phyloP scores from a whole-genome alignment of 2,888 invertebrate species.

The Mythimna loreyi region DNA sequence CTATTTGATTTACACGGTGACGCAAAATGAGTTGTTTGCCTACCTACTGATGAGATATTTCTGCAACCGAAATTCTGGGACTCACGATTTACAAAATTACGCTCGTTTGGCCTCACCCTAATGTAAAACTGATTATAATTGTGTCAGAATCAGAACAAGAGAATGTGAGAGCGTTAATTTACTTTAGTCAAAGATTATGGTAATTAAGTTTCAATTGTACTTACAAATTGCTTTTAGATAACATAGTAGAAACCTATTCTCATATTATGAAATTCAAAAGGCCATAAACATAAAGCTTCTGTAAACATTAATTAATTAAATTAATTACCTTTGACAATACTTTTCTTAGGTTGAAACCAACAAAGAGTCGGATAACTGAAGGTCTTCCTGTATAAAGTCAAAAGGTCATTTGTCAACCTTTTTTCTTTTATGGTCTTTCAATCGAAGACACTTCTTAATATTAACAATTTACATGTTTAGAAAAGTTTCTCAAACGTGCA shows the following conservation, averaged over 20 bases:
- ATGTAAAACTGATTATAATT: conserved; percentile 38
- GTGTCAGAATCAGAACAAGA: conserved; percentile 29
- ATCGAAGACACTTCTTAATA: neutral
- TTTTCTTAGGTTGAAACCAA: neutral
- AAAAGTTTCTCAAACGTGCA: neutral
- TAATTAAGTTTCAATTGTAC: conserved; percentile 20
- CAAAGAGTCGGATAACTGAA: neutral
- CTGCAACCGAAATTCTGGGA: too few relatives aligned
- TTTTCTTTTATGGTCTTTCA: neutral
- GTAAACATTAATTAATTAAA: neutral
- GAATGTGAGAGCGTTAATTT: conserved; percentile 16
- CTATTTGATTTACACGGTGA: too few relatives aligned
- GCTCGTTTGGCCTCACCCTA: too few relatives aligned
- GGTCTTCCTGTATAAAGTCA: neutral
- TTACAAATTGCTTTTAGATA: neutral
- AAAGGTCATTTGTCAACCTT: conserved; percentile 28
- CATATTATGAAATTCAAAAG: neutral
- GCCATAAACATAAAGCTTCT: neutral
- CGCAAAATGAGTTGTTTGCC: too few relatives aligned
- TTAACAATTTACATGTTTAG: conserved; percentile 8
- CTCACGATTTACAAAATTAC: too few relatives aligned
- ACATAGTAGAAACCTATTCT: neutral
- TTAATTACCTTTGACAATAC: neutral
- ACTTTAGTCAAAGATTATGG: conserved; percentile 19
- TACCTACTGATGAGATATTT: too few relatives aligned